Percentiles rank a stretch among this genome's conserved stretches.
Evolutionary conservation across 1,140 invertebrate species (phyloP).

Genomic region (Nautilus pompilius): DNA sequence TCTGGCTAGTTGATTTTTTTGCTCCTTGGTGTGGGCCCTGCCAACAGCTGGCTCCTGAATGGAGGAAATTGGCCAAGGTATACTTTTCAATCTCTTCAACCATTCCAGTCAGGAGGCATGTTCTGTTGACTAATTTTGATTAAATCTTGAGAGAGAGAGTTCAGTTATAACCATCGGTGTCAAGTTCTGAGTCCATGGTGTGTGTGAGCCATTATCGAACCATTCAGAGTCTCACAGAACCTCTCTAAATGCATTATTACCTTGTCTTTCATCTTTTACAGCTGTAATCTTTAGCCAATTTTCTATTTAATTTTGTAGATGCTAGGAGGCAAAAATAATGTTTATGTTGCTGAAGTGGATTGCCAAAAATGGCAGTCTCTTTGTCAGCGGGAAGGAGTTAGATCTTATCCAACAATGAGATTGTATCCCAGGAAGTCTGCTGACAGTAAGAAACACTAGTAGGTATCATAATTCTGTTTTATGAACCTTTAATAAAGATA

Average conservation of each 20-base stretch:
- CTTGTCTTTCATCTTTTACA: no score
- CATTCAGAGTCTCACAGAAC: no score
- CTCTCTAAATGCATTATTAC: no score
- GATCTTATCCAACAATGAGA: conserved; percentile 70
- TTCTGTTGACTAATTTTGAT: no score
- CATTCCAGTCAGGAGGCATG: no score
- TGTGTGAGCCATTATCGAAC: no score
- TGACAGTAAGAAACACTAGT: conserved; percentile 56
- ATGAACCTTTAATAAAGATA: no score
- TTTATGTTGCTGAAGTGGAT: conserved; percentile 69
- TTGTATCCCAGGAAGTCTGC: conserved; percentile 63
- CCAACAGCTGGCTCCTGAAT: conserved; percentile 64
- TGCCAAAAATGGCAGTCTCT: conserved; percentile 63
- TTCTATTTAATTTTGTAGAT: conserved; percentile 42
- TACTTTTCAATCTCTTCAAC: not conserved
- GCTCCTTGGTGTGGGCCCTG: conserved; percentile 71
- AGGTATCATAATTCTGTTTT: no score
- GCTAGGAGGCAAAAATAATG: conserved; percentile 53
- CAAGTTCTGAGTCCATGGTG: no score
- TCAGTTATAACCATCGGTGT: no score
- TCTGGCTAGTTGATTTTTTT: conserved; percentile 70
- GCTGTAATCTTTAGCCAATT: no score
- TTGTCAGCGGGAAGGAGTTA: conserved; percentile 63
- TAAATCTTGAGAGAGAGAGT: no score
- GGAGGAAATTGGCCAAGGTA: conserved; percentile 63